phyloP scores from a whole-genome alignment of 2,113 vertebrate genomes.

The Pristiophorus japonicus region DNA sequence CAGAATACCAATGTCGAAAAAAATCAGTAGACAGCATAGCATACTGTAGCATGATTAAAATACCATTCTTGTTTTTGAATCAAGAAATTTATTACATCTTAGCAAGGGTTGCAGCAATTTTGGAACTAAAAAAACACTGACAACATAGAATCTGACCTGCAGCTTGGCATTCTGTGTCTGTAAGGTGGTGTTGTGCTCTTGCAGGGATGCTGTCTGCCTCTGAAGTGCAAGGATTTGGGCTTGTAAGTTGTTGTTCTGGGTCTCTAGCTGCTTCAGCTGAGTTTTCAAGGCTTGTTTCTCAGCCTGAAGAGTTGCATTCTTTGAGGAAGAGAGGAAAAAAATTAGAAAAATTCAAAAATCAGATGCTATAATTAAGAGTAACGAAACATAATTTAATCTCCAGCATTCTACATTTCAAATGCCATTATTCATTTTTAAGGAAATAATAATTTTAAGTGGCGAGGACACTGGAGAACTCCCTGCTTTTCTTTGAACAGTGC shows the following conservation, averaged over 20 bases:
- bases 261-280: conserved; percentile 89
- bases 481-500: background rate
- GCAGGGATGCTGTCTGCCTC: conserved; percentile 82
- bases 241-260: conserved; percentile 88
- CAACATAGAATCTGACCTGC: conserved; percentile 64
- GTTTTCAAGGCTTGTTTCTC: conserved; percentile 91
- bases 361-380: background rate
- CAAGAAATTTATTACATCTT: background rate
- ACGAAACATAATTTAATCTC: background rate
- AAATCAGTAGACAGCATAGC: background rate
- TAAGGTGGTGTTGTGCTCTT: conserved; percentile 89
- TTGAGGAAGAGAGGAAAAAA: conserved; percentile 43
- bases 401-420: background rate
- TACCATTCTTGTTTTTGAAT: background rate
- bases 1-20: background rate
- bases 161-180: conserved; percentile 96
- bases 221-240: conserved; percentile 91
- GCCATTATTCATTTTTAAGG: background rate
- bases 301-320: conserved; percentile 96
- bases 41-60: background rate
- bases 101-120: background rate
- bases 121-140: background rate
- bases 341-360: background rate
- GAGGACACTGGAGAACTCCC: background rate
- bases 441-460: background rate